Percentiles rank a stretch among this genome's conserved stretches.
These are phyloP conservation scores for Prionailurus viverrinus DNA, from an alignment of 2,113 vertebrate species.

Conservation along the genomic window DNA sequence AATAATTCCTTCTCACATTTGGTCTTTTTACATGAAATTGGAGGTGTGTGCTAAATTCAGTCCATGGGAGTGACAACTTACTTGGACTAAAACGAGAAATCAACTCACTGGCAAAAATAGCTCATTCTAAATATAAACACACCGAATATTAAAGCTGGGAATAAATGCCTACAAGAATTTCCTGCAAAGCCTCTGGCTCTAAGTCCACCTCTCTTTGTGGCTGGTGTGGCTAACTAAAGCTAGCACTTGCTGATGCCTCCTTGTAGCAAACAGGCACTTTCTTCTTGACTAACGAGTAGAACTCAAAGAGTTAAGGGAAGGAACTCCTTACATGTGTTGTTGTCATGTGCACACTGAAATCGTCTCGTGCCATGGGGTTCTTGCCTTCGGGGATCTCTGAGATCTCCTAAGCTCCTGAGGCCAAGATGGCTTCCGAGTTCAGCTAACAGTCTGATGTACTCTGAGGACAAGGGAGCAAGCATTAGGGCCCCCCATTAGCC, in stretches of 20 bases:
- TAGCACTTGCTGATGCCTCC: background rate
- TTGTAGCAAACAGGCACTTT: background rate
- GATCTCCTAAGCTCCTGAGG: background rate
- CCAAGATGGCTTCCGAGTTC: background rate
- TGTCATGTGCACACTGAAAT: background rate
- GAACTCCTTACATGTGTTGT: background rate
- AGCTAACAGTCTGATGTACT: background rate
- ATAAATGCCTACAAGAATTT: background rate
- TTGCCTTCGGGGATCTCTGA: background rate
- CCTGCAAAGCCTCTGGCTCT: background rate
- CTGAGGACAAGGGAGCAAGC: background rate
- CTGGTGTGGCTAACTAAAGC: background rate
- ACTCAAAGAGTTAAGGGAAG: background rate
- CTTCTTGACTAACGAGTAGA: background rate
- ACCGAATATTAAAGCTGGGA: background rate
- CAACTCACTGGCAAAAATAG: background rate
- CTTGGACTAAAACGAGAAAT: constrained; percentile 13
- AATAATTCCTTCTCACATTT: background rate
- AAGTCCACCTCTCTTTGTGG: background rate
- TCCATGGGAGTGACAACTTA: background rate
- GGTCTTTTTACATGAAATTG: background rate
- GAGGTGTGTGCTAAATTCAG: background rate
- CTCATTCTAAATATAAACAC: background rate
- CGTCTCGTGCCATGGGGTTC: rapidly evolving
- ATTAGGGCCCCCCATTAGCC: background rate